Base-by-base conservation (phyloP, 2,888 invertebrate genomes). In the Epirrhoe alternata region DNA sequence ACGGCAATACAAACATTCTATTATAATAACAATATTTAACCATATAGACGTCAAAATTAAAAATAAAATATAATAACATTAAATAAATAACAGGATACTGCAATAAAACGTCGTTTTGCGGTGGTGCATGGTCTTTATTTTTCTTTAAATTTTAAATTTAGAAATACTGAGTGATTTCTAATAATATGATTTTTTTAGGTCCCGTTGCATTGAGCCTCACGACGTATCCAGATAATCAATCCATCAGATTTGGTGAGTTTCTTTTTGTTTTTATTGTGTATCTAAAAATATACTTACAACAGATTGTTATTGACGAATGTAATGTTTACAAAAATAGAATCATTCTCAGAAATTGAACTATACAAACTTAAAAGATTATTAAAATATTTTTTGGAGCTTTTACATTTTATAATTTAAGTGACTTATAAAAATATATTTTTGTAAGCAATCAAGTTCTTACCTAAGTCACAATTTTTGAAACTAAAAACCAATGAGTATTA, bases 231-330 rank as follows among this genome's bases (percentile, higher is more conserved):
- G 89, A 91, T 33, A 94, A 95, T 35, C 97, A 98, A 87, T 95
- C 94, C 53, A 96, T 97, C 72, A 96, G 97, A 95, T 96, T 97
- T 95, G 97, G 98, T 98, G 91, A 96, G 97, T 95, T 54, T 55
- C n/a, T 58, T 12, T 56, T 24, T 52, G 10, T 50, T 38, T n/a
- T 56, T 33, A 42, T 5, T 45, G n/a, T 45, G 8, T 10, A 42
- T 12, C 38, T 24, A n/a, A n/a, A n/a, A n/a, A n/a, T n/a, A n/a
- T n/a, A n/a, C n/a, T n/a, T n/a, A n/a, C n/a, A n/a, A n/a, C n/a
- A n/a, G n/a, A n/a, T n/a, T n/a, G n/a, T n/a, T n/a, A n/a, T n/a
- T n/a, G n/a, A n/a, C n/a, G n/a, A n/a, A n/a, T n/a, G n/a, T n/a
- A 24, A 24, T 24, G 24, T 24, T 24, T 24, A 24, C 24, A 24